A percentile compares a stretch with the other conserved stretches of the same genome.
These are phyloP conservation scores for Eilema depressum DNA, from an alignment of 2,888 invertebrate genomes.

Conservation along the genomic window DNA sequence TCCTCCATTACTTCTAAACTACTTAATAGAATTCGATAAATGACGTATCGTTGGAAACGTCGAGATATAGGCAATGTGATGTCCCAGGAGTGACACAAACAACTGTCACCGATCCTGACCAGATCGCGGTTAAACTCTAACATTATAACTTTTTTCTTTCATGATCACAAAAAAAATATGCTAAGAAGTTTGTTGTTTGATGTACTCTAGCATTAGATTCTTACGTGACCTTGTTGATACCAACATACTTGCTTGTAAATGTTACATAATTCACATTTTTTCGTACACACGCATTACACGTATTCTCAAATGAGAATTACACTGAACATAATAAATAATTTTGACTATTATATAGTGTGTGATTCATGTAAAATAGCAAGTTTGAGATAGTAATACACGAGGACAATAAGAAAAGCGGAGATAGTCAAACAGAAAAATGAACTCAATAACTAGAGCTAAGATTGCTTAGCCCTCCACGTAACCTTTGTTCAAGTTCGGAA, in stretches of 20 bases:
- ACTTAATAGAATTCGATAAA: no score
- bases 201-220: not conserved
- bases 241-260: not conserved
- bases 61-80: no score
- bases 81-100: no score
- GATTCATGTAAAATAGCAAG: not conserved
- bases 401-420: not conserved
- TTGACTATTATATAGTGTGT: not conserved
- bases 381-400: not conserved
- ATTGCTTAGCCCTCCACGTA: no score
- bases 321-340: not conserved
- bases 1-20: no score
- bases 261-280: conserved; percentile 4
- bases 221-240: not conserved
- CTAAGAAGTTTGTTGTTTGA: not conserved
- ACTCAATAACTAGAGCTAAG: not conserved
- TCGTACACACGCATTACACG: not conserved
- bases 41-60: no score
- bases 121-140: not conserved
- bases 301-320: not conserved
- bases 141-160: not conserved
- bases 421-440: not conserved
- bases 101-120: no score
- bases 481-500: no score
- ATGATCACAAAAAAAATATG: not conserved